Conservation (phyloP, 1,140 invertebrate species). For the Megalonaias nervosa region DNA sequence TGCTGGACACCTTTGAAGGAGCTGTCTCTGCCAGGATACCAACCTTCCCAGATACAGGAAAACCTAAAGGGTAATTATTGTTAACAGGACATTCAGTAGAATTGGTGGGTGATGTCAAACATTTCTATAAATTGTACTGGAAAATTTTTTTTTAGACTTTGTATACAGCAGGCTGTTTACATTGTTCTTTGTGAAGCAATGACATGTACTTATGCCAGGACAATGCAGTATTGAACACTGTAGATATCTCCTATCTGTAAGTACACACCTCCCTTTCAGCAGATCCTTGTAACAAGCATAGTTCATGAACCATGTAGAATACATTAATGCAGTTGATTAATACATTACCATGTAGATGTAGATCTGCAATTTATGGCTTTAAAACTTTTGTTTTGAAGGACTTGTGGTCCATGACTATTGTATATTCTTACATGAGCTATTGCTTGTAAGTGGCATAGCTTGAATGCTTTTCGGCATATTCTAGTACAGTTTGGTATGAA, state of each 20-base stretch:
- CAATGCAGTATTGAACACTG: neutral
- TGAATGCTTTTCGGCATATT: neutral
- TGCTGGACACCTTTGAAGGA: constrained; percentile 34
- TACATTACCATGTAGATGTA: too few relatives aligned
- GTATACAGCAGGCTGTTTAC: neutral
- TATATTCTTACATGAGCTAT: neutral
- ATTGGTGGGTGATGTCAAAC: neutral
- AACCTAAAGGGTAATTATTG: constrained; percentile 37
- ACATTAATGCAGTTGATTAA: too few relatives aligned
- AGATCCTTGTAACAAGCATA: too few relatives aligned
- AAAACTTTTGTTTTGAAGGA: too few relatives aligned
- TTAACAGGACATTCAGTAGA: neutral
- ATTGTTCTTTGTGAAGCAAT: neutral
- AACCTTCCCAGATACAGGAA: constrained; percentile 39
- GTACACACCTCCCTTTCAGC: too few relatives aligned
- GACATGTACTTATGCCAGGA: neutral
- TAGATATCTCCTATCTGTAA: too few relatives aligned
- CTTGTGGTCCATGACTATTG: too few relatives aligned
- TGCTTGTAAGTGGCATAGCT: too few relatives aligned
- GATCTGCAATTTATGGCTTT: too few relatives aligned
- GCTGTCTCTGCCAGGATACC: constrained; percentile 32
- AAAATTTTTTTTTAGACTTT: neutral
- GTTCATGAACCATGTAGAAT: too few relatives aligned
- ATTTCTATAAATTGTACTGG: neutral
- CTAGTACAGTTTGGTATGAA: neutral